phyloP scores from a whole-genome alignment of 2,888 invertebrate genomes.

The Norana najaformis region DNA sequence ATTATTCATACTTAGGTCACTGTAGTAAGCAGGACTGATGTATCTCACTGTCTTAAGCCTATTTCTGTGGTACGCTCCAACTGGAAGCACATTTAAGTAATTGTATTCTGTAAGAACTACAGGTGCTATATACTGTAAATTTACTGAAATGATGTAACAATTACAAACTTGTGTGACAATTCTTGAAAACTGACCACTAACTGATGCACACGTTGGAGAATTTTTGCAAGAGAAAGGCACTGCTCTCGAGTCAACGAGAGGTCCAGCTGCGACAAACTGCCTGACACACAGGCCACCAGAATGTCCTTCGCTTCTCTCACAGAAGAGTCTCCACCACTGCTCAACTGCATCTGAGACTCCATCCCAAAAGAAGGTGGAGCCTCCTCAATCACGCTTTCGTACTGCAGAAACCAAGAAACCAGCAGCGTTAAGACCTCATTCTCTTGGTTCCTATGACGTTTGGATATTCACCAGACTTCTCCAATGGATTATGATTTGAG shows the following conservation, averaged over 20 bases:
- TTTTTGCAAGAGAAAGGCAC: constrained; percentile 8
- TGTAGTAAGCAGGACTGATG: too few species aligned
- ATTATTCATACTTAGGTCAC: too few species aligned
- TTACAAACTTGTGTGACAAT: not conserved
- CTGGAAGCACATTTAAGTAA: too few species aligned
- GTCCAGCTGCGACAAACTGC: not conserved
- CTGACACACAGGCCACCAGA: not conserved
- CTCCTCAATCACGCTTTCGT: not conserved
- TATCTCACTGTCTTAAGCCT: too few species aligned
- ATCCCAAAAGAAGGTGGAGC: not conserved
- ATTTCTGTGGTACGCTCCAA: not conserved
- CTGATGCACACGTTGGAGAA: constrained; percentile 7
- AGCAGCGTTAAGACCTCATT: too few species aligned
- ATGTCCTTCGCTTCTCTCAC: not conserved
- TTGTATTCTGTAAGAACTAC: too few species aligned
- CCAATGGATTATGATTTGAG: too few species aligned
- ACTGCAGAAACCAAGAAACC: too few species aligned
- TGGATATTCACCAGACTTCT: too few species aligned
- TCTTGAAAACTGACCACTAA: not conserved
- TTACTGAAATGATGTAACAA: not conserved
- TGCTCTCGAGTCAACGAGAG: constrained; percentile 27
- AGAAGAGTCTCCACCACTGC: not conserved
- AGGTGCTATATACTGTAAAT: too few species aligned
- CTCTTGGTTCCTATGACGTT: too few species aligned
- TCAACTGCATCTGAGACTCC: not conserved